Evolutionary conservation across 2,113 vertebrate genomes (phyloP).

Genomic region (Myiozetetes cayanensis): DNA sequence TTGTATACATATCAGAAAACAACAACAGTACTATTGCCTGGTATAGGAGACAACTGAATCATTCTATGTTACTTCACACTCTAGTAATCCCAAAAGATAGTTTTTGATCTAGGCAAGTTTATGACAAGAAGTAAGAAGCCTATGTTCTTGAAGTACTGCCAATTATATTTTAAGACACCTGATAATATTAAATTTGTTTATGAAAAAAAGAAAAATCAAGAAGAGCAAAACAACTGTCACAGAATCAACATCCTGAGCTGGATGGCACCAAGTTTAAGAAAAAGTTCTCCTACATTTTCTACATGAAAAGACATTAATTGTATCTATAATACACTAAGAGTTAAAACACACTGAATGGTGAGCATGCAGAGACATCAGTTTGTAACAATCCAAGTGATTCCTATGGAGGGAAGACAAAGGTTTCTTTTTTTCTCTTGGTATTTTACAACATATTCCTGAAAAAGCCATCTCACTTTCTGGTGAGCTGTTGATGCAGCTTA

Average conservation of each 20-base stretch:
- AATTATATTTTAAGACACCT: background rate
- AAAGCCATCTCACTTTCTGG: background rate
- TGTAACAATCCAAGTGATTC: background rate
- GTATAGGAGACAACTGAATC: slow-evolving; percentile 54
- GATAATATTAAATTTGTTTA: slow-evolving; percentile 25
- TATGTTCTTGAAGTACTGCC: background rate
- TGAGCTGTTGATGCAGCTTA: background rate
- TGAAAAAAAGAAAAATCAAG: background rate
- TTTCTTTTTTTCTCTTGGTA: background rate
- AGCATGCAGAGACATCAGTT: background rate
- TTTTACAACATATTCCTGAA: background rate
- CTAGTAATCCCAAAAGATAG: background rate
- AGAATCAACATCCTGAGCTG: background rate
- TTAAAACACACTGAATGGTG: background rate
- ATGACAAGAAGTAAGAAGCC: slow-evolving; percentile 14
- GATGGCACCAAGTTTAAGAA: background rate
- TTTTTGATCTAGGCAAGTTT: slow-evolving; percentile 1
- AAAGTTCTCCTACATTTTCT: background rate
- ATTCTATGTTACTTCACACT: slow-evolving; percentile 22
- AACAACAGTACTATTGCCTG: background rate
- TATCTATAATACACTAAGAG: background rate
- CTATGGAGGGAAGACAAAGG: background rate
- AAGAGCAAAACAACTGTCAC: background rate
- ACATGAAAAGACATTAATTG: background rate
- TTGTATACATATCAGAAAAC: background rate